Evolutionary conservation across 2,113 vertebrate species (phyloP).

Genomic region (Alosa alosa): DNA sequence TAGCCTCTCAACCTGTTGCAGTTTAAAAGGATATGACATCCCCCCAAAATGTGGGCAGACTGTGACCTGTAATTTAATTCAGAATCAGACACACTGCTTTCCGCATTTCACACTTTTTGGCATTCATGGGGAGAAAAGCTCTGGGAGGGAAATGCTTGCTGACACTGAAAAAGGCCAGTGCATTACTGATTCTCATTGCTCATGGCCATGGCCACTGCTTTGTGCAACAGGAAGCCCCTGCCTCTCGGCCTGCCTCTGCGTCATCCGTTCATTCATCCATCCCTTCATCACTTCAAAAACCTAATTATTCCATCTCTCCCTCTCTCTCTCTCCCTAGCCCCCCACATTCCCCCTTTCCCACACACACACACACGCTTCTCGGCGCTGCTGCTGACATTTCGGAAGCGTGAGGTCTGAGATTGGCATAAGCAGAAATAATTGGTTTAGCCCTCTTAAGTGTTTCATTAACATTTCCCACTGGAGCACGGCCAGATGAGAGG

Average conservation of each 20-base stretch:
- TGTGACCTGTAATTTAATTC: not conserved
- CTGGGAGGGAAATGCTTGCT: not conserved
- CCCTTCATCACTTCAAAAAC: not conserved
- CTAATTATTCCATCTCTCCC: slow-evolving; percentile 20
- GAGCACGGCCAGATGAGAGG: slow-evolving; percentile 24
- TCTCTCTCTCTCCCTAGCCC: not conserved
- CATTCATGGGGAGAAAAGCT: not conserved
- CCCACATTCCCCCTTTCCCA: not conserved
- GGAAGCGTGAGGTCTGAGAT: slow-evolving; percentile 30
- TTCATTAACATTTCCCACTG: slow-evolving; percentile 45
- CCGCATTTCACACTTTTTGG: too few relatives aligned
- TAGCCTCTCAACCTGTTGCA: not conserved
- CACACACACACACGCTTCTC: not conserved
- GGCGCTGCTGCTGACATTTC: slow-evolving; percentile 37
- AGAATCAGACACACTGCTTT: not conserved
- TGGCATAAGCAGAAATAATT: slow-evolving; percentile 40
- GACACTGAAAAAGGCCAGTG: not conserved
- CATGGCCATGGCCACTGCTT: not conserved
- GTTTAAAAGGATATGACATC: not conserved
- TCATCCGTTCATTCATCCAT: slow-evolving; percentile 1
- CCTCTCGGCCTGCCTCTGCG: not conserved
- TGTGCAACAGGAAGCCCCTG: not conserved
- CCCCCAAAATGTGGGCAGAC: too few relatives aligned
- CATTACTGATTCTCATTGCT: not conserved
- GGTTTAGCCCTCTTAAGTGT: slow-evolving; percentile 45